Evolutionary conservation across 2,888 invertebrate genomes (phyloP).

Genomic region (Galerucella calmariensis): DNA sequence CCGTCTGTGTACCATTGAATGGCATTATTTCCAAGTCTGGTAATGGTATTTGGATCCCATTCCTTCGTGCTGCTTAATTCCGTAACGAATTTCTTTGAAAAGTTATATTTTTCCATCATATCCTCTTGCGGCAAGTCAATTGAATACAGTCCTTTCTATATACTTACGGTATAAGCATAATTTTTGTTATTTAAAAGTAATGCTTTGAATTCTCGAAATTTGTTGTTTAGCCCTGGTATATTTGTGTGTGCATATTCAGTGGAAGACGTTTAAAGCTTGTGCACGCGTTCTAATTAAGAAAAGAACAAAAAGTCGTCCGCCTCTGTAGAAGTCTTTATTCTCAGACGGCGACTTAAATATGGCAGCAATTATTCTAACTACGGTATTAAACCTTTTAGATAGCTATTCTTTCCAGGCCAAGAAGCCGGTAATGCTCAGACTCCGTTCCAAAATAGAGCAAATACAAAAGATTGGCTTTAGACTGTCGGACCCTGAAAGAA

Average conservation of each 20-base stretch:
- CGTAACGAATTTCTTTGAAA: too few relatives aligned
- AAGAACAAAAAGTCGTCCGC: constrained; percentile 31
- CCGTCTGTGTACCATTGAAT: too few relatives aligned
- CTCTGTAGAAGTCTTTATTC: constrained; percentile 56
- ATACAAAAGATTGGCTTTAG: constrained; percentile 65
- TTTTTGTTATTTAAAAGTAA: too few relatives aligned
- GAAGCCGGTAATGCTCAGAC: constrained; percentile 62
- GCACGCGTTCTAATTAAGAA: constrained; percentile 9
- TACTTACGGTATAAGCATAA: too few relatives aligned
- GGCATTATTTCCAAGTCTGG: too few relatives aligned
- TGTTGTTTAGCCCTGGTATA: background rate
- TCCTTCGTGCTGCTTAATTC: too few relatives aligned
- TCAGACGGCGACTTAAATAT: constrained; percentile 64
- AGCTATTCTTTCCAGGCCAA: constrained; percentile 66
- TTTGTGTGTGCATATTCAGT: background rate
- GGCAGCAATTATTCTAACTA: constrained; percentile 67
- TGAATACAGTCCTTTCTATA: too few relatives aligned
- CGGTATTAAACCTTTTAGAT: constrained; percentile 66
- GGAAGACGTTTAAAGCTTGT: constrained; percentile 10
- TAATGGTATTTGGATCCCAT: too few relatives aligned
- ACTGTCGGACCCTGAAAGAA: constrained; percentile 62
- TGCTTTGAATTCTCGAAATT: background rate
- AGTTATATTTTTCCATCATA: too few relatives aligned
- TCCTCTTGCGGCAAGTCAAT: too few relatives aligned
- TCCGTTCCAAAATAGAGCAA: constrained; percentile 64